Conservation (phyloP, 2,797 vertebrate species). For the Enoplosus armatus region DNA sequence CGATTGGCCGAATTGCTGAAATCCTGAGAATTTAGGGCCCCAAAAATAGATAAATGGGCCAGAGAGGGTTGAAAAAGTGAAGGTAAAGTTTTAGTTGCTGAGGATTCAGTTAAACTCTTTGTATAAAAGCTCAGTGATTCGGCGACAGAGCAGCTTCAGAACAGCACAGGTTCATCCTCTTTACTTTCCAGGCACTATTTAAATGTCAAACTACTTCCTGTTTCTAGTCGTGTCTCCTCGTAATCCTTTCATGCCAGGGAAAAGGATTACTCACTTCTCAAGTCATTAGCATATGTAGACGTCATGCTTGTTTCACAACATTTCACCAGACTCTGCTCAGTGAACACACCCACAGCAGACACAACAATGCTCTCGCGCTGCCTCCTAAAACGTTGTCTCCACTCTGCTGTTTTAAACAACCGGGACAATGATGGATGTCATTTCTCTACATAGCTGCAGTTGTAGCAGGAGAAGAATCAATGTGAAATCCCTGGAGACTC, state of each 20-base stretch:
- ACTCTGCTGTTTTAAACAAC: conserved; percentile 15
- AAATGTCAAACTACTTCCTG: conserved; percentile 52
- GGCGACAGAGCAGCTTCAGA: too few relatives aligned
- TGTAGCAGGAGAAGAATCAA: conserved; percentile 47
- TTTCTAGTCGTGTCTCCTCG: conserved; percentile 25
- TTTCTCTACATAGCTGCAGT: conserved; percentile 29
- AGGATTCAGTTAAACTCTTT: not conserved
- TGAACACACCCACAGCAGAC: not conserved
- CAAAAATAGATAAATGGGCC: not conserved
- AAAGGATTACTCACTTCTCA: conserved; percentile 41
- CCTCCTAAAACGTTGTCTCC: conserved; percentile 9
- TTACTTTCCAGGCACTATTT: conserved; percentile 35
- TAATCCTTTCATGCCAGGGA: conserved; percentile 44
- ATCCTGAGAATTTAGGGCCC: not conserved
- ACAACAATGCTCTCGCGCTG: not conserved
- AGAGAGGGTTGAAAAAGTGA: not conserved
- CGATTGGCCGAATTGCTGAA: not conserved
- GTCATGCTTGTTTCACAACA: not conserved
- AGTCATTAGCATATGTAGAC: conserved; percentile 41
- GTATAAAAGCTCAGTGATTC: not conserved
- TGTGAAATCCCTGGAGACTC: conserved; percentile 35
- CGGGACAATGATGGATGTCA: conserved; percentile 50
- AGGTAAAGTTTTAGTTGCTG: too few relatives aligned
- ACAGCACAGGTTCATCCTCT: too few relatives aligned
- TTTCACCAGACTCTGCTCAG: not conserved